Evolutionary conservation across 2,797 vertebrate genomes (phyloP), one percentile per base, ranked within the genome.

Genomic region (Geotrypetes seraphini): DNA sequence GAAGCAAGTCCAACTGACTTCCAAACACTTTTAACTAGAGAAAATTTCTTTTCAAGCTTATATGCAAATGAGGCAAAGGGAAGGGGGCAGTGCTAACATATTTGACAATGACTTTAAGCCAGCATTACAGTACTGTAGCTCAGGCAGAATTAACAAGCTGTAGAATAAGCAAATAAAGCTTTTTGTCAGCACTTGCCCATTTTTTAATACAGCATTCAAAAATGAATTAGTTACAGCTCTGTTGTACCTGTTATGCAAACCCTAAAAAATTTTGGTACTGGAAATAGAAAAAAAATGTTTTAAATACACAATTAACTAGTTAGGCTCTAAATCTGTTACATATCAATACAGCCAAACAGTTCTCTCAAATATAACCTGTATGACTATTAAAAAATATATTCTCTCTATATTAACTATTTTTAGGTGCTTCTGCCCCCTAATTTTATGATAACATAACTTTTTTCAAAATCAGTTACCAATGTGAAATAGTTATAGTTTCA

Each of bases 1-100:
- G 67, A 65, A 63, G 63, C 59, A 33, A 43, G 45, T 51, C 36
- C 50, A 46, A 50, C 51, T 14, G 48, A 43, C 57, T 66, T 74
- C 52, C 16, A 33, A 61, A 61, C 57, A 74, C 68, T 78, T 77
- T 75, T 78, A 72, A 66, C 39, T 58, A 63, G 57, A 56, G 66
- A 81, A 63, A 83, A 77, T 84, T 76, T 73, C 76, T 79, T 81
- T 84, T 66, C 77, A 85, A 88, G 83, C 84, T 88, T 85, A 84
- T 83, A 90, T 88, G 84, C 80, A 89, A 89, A 89, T 87, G 71
- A 87, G 81, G 45, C 11, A 29, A 24, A 52, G 61, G 57, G 59
- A 70, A 63, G 51, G 47, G 50, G 65, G 50, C 67, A 58, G 62
- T 54, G 50, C 36, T 40, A 60, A 71, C 64, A 66, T 66, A 73